These are phyloP conservation scores for Aquatica leii DNA, from an alignment of 2,888 invertebrate genomes.

Conservation along the genomic window DNA sequence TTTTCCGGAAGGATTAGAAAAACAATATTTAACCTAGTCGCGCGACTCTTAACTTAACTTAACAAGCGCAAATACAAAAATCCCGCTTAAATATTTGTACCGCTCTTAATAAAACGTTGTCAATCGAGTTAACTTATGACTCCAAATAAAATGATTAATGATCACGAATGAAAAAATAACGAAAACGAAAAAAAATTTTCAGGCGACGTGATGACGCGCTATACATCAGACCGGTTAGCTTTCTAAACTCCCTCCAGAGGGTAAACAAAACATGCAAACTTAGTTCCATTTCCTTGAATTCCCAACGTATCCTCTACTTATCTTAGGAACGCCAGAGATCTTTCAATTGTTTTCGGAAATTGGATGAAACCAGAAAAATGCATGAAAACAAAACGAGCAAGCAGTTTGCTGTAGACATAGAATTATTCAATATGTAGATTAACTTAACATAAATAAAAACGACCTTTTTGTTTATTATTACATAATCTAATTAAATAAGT, in stretches of 20 bases:
- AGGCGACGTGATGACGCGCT: constrained; percentile 34
- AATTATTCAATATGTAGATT: constrained; percentile 24
- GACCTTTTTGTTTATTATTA: constrained; percentile 1
- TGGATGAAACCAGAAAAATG: constrained; percentile 62
- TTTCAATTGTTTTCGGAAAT: constrained; percentile 63
- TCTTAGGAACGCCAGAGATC: constrained; percentile 38
- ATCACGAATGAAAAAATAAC: constrained; percentile 13
- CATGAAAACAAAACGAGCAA: constrained; percentile 43
- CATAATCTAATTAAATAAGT: constrained; percentile 16
- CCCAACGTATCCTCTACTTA: constrained; percentile 44
- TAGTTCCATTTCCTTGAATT: constrained; percentile 51
- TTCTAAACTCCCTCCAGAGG: constrained; percentile 39
- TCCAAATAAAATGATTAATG: too few species aligned
- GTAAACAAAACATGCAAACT: constrained; percentile 50
- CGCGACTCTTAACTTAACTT: too few species aligned
- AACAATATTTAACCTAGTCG: too few species aligned
- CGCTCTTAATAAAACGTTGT: too few species aligned
- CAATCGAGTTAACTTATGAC: too few species aligned
- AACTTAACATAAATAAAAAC: constrained; percentile 15
- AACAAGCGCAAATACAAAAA: too few species aligned
- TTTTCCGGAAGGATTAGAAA: too few species aligned
- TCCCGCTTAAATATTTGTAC: too few species aligned
- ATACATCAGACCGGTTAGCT: constrained; percentile 37
- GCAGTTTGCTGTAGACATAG: constrained; percentile 20
- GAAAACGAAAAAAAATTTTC: constrained; percentile 42